Conservation (phyloP, 2,888 invertebrate genomes). For the Melitaea athalia region DNA sequence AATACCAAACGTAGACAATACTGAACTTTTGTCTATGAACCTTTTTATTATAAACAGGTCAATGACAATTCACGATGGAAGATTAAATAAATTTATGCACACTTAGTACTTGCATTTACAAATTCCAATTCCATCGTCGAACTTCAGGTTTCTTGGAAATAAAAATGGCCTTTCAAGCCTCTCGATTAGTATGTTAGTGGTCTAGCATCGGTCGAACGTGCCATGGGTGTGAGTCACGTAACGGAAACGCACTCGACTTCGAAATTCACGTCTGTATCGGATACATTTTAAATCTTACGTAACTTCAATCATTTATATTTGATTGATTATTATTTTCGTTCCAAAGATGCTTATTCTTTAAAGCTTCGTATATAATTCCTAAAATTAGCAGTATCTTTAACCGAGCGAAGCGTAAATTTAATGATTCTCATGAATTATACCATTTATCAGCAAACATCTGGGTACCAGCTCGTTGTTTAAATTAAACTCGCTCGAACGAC, state of each 20-base stretch:
- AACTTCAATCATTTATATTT: conserved; percentile 20
- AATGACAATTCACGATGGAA: neutral
- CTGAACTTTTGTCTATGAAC: conserved; percentile 2
- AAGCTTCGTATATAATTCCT: conserved; percentile 2
- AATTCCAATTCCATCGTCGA: conserved; percentile 45
- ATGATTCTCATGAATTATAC: conserved; percentile 49
- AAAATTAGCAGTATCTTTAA: conserved; percentile 10
- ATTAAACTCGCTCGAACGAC: conserved; percentile 65
- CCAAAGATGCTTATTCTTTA: neutral
- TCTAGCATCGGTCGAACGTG: conserved; percentile 69
- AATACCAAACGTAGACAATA: conserved; percentile 17
- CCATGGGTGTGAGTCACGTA: conserved; percentile 79
- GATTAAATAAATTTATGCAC: conserved; percentile 8
- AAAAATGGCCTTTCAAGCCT: conserved; percentile 61
- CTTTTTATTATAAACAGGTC: neutral
- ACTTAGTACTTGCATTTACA: neutral
- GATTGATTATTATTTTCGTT: neutral
- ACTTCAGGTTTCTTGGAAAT: conserved; percentile 55
- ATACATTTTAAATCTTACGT: conserved; percentile 31
- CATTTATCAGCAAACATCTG: conserved; percentile 74
- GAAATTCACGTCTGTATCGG: conserved; percentile 50
- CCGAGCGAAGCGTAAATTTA: conserved; percentile 35
- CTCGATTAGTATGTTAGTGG: conserved; percentile 74
- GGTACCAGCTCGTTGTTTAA: conserved; percentile 60
- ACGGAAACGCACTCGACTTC: conserved; percentile 74